Conservation (phyloP, 2,888 invertebrate genomes). For the Diplazon laetatorius region DNA sequence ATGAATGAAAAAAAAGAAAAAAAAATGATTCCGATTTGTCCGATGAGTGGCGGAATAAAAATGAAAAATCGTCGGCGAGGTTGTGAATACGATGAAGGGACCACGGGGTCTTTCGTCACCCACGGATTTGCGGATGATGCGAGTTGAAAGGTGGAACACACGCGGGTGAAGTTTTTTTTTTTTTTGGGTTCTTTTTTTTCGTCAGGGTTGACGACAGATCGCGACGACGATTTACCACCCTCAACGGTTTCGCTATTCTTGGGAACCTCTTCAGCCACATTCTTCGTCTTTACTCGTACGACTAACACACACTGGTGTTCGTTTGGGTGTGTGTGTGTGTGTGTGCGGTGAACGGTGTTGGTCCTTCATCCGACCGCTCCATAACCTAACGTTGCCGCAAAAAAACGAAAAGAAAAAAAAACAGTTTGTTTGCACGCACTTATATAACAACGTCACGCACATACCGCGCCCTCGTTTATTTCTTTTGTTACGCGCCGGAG, state of each 20-base stretch:
- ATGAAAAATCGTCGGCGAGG: too few relatives aligned
- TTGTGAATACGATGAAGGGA: slow-evolving; percentile 23
- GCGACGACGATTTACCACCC: slow-evolving; percentile 21
- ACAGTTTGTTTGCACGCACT: slow-evolving; percentile 77
- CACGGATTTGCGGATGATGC: slow-evolving; percentile 58
- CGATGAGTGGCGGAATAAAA: slow-evolving; percentile 31
- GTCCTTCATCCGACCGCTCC: slow-evolving; percentile 28
- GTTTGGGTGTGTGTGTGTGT: not conserved
- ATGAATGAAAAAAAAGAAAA: not conserved
- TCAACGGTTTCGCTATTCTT: slow-evolving; percentile 29
- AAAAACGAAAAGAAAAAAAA: too few relatives aligned
- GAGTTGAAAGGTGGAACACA: not conserved
- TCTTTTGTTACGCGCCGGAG: slow-evolving; percentile 80
- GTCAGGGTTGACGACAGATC: slow-evolving; percentile 21
- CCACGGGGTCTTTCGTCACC: slow-evolving; percentile 60
- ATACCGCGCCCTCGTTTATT: slow-evolving; percentile 80
- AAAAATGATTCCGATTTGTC: slow-evolving; percentile 62
- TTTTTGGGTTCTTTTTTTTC: too few relatives aligned
- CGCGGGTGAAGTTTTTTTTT: too few relatives aligned
- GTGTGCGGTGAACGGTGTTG: slow-evolving; percentile 32
- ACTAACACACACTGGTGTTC: not conserved
- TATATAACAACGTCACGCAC: slow-evolving; percentile 81
- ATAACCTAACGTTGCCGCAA: slow-evolving; percentile 37
- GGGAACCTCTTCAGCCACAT: slow-evolving; percentile 49
- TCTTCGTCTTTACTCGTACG: slow-evolving; percentile 37